Evolutionary conservation across 2,888 invertebrate species (phyloP), one percentile per base, ranked within the genome.

Genomic region (Cosmia pyralina): DNA sequence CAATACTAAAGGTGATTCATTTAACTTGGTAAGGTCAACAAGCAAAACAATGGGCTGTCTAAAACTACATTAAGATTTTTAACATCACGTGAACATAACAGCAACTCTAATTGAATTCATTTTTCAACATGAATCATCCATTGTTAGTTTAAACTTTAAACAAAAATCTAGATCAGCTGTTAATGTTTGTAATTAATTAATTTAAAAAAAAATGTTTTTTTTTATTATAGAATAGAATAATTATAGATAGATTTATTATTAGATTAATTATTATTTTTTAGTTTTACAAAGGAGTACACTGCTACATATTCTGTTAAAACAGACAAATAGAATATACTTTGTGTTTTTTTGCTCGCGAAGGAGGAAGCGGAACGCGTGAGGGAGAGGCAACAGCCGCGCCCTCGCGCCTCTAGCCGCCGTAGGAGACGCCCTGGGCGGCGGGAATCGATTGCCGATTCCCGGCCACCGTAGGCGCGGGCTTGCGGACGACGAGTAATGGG

Each of bases 1-100:
- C 10, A 48, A 41, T 19, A 50, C 22, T 38, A 13, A 22, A 52
- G 34, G 44, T 52, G 73, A 74, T 38, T 64, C 34, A 64, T 74
- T 64, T 6, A 63, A 64, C 50, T 73, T 19, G 34, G 15, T 50
- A 34, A 58, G 57, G 41, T 44, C 34, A 74, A 34, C 11, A 50
- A 22, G 19, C 13, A 38, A 38, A 44, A 58, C 50, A 73, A 73
- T 57, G 44, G 63, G 0, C 38, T 46, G 10, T 55, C 22, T 38
- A n/a, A 2, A 3, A 28, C 38, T 38, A 38, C 38, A 41, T 53
- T 53, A n/a, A n/a, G n/a, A 55, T 17, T 72, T 52, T 17, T 15
- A 22, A 34, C 8, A 28, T 15, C 15, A 15, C 38, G 7, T 41
- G 15, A 48, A 73, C 57, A 41, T 73, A 28, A 57, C 41, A 41